phyloP scores from a whole-genome alignment of 1,140 invertebrate genomes.

The Cydia amplana region DNA sequence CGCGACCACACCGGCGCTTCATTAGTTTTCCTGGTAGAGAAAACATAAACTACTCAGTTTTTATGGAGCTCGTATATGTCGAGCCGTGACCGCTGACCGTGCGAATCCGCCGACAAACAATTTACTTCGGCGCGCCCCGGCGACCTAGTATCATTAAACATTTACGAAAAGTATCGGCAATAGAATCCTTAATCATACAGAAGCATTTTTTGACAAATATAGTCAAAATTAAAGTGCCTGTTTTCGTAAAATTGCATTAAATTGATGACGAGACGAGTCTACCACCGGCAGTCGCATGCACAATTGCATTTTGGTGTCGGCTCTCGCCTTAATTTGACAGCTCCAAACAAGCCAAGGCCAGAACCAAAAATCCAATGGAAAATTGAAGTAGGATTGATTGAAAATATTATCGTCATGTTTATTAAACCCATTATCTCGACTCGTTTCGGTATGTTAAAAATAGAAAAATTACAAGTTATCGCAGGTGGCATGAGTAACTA shows the following conservation, averaged over 20 bases:
- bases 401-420: neutral
- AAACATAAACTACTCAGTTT: constrained; percentile 69
- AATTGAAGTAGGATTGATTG: neutral
- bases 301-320: neutral
- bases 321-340: neutral
- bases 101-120: constrained; percentile 50
- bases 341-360: neutral
- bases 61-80: constrained; percentile 64
- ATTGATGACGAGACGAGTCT: neutral
- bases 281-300: neutral
- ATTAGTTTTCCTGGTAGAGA: constrained; percentile 75
- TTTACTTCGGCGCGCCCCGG: neutral
- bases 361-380: neutral
- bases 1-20: constrained; percentile 57
- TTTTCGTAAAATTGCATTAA: neutral
- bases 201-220: neutral
- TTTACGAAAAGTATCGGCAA: neutral
- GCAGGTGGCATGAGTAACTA: constrained; percentile 66
- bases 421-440: constrained; percentile 19
- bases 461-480: constrained; percentile 66
- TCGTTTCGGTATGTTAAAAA: constrained; percentile 55
- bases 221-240: neutral
- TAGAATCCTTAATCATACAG: neutral
- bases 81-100: constrained; percentile 57
- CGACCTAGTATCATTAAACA: neutral